These are phyloP conservation scores for Papio anubis DNA, from an alignment of 2,113 vertebrate species.

Conservation along the genomic window DNA sequence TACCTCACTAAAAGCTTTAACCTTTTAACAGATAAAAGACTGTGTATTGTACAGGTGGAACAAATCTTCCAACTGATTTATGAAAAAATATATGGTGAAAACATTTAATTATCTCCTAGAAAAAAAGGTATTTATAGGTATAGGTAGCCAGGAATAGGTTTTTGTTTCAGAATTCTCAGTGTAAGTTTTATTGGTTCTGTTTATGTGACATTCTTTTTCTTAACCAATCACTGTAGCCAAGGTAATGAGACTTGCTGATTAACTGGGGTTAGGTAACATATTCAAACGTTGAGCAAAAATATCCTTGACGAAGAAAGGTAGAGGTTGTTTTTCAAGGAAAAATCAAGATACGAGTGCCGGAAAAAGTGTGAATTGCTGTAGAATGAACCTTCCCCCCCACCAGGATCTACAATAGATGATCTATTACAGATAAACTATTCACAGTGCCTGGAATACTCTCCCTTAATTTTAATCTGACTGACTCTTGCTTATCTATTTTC, in stretches of 20 bases:
- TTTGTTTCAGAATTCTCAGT: background rate
- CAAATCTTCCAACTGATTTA: background rate
- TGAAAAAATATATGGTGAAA: background rate
- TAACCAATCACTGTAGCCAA: background rate
- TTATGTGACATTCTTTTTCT: background rate
- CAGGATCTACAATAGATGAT: background rate
- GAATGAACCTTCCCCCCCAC: accelerated
- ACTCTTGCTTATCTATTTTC: background rate
- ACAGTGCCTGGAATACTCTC: background rate
- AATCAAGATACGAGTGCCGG: background rate
- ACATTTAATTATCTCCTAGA: background rate
- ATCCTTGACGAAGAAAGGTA: background rate
- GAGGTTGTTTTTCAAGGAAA: background rate
- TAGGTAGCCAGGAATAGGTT: background rate
- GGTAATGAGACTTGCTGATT: background rate
- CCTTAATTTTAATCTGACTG: background rate
- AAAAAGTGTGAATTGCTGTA: background rate
- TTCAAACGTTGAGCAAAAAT: background rate
- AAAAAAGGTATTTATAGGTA: background rate
- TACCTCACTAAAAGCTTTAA: background rate
- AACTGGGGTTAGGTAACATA: background rate
- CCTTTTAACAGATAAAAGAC: background rate
- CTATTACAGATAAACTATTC: background rate
- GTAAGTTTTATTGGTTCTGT: background rate
- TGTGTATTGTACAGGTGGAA: background rate